A percentile compares a stretch with the other conserved stretches of the same genome.
Conservation (phyloP, 1,140 invertebrate species). For the Apis dorsata region DNA sequence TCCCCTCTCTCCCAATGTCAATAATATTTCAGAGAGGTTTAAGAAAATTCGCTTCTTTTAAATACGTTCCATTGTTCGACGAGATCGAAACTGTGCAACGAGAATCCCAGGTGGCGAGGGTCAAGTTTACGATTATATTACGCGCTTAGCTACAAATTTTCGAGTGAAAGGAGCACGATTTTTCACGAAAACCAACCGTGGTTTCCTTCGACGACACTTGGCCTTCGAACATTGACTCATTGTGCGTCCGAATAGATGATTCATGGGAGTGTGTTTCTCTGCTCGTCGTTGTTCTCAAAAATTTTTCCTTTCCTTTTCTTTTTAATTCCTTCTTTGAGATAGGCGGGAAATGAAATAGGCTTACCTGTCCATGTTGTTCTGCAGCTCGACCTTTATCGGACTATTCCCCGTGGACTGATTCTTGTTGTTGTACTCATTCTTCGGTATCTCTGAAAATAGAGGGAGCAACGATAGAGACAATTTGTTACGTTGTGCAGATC, state of each 20-base stretch:
- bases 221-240: conserved; percentile 70
- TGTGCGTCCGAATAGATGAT: conserved; percentile 72
- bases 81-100: too few species aligned
- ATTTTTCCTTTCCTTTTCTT: not conserved
- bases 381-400: conserved; percentile 85
- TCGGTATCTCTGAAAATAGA: conserved; percentile 87
- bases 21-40: too few species aligned
- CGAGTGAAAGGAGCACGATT: conserved; percentile 58
- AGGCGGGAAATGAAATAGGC: conserved; percentile 33
- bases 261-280: conserved; percentile 56
- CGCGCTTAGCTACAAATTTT: conserved; percentile 26
- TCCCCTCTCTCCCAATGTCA: too few species aligned
- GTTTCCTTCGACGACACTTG: conserved; percentile 66
- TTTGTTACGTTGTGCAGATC: conserved; percentile 52
- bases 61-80: too few species aligned
- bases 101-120: too few species aligned
- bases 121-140: conserved; percentile 24
- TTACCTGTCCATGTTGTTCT: conserved; percentile 87
- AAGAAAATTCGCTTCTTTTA: too few species aligned
- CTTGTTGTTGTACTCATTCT: conserved; percentile 94
- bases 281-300: too few species aligned
- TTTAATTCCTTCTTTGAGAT: not conserved
- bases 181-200: conserved; percentile 63
- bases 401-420: conserved; percentile 90
- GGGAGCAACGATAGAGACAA: conserved; percentile 53